These are phyloP conservation scores for Stegastes partitus DNA, from an alignment of 2,113 vertebrate species.

Conservation along the genomic window DNA sequence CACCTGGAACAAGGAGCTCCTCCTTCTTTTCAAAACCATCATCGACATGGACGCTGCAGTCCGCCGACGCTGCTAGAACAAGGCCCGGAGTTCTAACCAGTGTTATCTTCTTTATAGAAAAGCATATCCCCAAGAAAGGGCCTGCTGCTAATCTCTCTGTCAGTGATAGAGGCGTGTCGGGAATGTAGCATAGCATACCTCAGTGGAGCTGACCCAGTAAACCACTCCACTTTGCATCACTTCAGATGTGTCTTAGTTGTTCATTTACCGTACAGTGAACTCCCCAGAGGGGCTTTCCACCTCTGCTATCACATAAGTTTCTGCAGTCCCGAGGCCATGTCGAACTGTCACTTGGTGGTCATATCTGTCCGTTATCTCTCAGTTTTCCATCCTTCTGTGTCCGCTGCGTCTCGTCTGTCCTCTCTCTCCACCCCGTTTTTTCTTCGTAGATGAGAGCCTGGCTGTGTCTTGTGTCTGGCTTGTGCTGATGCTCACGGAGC, in stretches of 20 bases:
- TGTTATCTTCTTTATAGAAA: constrained; percentile 51
- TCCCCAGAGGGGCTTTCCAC: constrained; percentile 41
- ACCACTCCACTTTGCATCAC: constrained; percentile 68
- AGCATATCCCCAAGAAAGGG: constrained; percentile 54
- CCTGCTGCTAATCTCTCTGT: constrained; percentile 66
- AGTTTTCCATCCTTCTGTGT: constrained; percentile 35
- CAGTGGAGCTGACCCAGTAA: constrained; percentile 70
- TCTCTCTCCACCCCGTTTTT: background rate
- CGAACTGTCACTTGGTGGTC: constrained; percentile 50
- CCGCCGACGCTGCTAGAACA: constrained; percentile 8
- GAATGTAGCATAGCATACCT: constrained; percentile 67
- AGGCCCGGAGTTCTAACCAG: constrained; percentile 28
- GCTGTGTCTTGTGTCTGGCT: constrained; percentile 67
- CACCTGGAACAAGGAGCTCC: constrained; percentile 22
- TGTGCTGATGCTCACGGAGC: constrained; percentile 66
- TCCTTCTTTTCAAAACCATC: constrained; percentile 31
- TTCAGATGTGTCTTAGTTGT: constrained; percentile 60
- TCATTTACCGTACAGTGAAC: constrained; percentile 63
- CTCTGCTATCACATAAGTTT: constrained; percentile 20
- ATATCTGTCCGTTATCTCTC: constrained; percentile 51
- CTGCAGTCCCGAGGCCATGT: constrained; percentile 52
- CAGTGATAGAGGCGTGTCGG: constrained; percentile 63
- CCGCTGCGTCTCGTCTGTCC: constrained; percentile 31
- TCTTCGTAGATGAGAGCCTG: constrained; percentile 34
- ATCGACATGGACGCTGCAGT: constrained; percentile 42